Conservation (phyloP, 1,140 invertebrate genomes). For the Calephelis virginiensis region DNA sequence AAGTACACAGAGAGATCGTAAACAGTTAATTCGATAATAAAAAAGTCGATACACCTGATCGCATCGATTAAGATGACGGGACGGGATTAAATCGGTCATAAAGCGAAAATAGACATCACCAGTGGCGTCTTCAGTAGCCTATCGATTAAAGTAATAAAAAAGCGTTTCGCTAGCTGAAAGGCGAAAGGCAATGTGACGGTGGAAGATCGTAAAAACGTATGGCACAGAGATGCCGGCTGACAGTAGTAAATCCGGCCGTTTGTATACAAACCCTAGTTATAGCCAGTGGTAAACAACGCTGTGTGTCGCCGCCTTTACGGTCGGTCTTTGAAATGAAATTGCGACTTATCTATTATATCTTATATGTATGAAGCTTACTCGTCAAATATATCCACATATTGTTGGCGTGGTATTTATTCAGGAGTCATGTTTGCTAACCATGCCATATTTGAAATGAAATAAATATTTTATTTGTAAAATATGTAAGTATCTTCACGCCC, state of each 20-base stretch:
- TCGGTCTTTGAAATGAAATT: constrained; percentile 60
- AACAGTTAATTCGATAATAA: constrained; percentile 71
- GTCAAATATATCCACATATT: neutral
- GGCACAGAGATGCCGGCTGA: constrained; percentile 71
- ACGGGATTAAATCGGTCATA: constrained; percentile 61
- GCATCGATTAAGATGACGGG: constrained; percentile 53
- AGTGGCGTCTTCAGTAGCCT: constrained; percentile 66
- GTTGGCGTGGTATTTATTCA: neutral
- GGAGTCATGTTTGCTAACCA: neutral
- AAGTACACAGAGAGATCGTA: constrained; percentile 69
- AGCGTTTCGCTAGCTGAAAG: constrained; percentile 68
- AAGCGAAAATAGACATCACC: constrained; percentile 63
- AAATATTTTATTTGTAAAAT: too few relatives aligned
- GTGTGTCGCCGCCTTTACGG: constrained; percentile 71
- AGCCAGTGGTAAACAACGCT: constrained; percentile 67
- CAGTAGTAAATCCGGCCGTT: constrained; percentile 70
- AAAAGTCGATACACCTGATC: constrained; percentile 68
- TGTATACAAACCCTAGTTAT: constrained; percentile 74
- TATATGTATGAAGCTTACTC: constrained; percentile 40
- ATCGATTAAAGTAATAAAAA: constrained; percentile 78
- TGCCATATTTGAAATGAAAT: too few relatives aligned
- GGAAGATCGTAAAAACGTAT: constrained; percentile 73
- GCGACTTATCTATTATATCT: constrained; percentile 55
- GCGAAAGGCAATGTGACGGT: constrained; percentile 69
- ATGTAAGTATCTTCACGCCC: too few relatives aligned